Evolutionary conservation across 2,113 vertebrate genomes (phyloP).

Genomic region (Vidua chalybeata): DNA sequence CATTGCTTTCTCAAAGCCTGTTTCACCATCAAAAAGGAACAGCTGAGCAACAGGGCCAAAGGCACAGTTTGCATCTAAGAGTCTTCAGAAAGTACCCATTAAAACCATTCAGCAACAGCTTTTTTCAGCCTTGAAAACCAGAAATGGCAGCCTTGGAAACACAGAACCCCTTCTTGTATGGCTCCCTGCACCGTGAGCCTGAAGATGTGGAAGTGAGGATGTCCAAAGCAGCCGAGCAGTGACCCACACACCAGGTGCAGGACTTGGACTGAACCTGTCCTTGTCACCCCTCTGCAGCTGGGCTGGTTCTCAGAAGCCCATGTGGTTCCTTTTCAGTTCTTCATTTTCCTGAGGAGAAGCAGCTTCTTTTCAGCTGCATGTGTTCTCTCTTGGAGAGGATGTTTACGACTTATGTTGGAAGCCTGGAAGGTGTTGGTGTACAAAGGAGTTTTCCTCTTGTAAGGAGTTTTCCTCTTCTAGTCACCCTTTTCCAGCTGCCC

Average conservation of each 20-base stretch:
- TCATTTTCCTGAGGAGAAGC: background rate
- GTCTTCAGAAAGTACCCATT: background rate
- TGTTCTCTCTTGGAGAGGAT: accelerated
- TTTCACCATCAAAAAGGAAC: background rate
- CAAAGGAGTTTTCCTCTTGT: background rate
- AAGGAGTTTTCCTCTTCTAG: background rate
- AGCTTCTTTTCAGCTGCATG: background rate
- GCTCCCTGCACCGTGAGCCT: background rate
- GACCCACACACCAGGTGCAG: accelerated
- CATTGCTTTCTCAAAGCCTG: background rate
- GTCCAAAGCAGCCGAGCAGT: background rate
- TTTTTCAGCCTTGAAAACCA: background rate
- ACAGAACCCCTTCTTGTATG: background rate
- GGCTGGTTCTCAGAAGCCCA: background rate
- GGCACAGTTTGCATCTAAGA: background rate
- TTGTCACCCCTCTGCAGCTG: accelerated
- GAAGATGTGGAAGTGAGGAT: background rate
- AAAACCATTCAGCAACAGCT: background rate
- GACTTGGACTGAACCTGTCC: accelerated
- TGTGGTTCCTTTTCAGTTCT: background rate
- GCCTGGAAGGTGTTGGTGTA: background rate
- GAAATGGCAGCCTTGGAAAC: background rate
- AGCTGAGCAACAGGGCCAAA: background rate
- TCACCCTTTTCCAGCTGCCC: background rate
- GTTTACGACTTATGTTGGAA: background rate